These are phyloP conservation scores for Stegodyphus mimosarum DNA, from an alignment of 1,140 invertebrate species.

Conservation along the genomic window DNA sequence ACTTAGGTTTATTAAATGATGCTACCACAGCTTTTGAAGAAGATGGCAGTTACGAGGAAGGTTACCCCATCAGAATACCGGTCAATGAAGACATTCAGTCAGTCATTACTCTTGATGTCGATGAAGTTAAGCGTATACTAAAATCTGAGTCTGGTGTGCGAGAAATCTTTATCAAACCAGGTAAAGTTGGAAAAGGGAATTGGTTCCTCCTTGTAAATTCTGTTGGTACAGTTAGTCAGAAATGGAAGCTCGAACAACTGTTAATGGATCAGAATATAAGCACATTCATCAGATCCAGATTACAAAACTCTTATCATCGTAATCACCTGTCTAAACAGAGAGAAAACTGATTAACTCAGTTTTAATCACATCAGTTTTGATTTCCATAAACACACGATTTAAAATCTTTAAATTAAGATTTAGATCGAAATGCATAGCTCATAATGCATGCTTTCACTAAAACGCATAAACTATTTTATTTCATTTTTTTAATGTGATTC, in stretches of 20 bases:
- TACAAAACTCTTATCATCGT: too few relatives aligned
- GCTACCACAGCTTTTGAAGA: not conserved
- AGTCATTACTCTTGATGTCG: slow-evolving; percentile 1
- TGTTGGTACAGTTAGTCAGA: slow-evolving; percentile 36
- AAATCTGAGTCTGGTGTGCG: slow-evolving; percentile 10
- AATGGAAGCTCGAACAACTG: slow-evolving; percentile 34
- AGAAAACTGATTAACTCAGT: too few relatives aligned
- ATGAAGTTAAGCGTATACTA: not conserved
- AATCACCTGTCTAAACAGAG: too few relatives aligned
- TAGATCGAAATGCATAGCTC: too few relatives aligned
- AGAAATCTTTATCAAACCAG: slow-evolving; percentile 6
- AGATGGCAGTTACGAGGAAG: slow-evolving; percentile 14
- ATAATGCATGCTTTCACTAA: too few relatives aligned
- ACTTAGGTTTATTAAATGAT: not conserved
- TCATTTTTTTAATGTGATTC: too few relatives aligned
- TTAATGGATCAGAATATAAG: slow-evolving; percentile 24
- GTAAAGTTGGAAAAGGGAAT: not conserved
- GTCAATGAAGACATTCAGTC: slow-evolving; percentile 11
- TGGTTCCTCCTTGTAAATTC: slow-evolving; percentile 41
- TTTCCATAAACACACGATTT: too few relatives aligned
- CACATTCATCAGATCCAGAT: too few relatives aligned
- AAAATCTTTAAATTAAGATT: too few relatives aligned
- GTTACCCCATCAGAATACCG: slow-evolving; percentile 29
- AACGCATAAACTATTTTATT: too few relatives aligned
- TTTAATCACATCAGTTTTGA: too few relatives aligned